Conservation (phyloP, 2,113 vertebrate genomes). For the Apus apus region DNA sequence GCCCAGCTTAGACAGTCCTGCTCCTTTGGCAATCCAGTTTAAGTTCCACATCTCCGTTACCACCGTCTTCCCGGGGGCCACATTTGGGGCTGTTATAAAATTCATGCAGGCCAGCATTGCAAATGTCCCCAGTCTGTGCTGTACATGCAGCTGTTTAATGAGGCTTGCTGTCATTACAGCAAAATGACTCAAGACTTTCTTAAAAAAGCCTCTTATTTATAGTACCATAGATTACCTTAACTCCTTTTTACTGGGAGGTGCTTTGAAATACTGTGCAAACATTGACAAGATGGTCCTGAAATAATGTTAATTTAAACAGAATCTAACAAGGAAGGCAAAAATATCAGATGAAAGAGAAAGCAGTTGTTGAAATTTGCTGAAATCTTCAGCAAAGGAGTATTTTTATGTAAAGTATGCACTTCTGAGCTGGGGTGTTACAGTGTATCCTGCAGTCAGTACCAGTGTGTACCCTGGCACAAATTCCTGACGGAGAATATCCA, state of each 20-base stretch:
- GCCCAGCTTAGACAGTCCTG: background rate
- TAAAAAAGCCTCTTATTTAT: slow-evolving; percentile 55
- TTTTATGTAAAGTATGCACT: background rate
- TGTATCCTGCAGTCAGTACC: background rate
- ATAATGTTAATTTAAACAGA: slow-evolving; percentile 9
- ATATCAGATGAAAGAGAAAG: background rate
- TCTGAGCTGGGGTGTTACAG: background rate
- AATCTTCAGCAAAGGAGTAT: background rate
- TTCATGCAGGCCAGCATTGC: background rate
- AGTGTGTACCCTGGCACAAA: background rate
- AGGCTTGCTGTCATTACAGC: slow-evolving; percentile 53
- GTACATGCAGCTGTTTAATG: slow-evolving; percentile 55
- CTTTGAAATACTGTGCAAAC: slow-evolving; percentile 37
- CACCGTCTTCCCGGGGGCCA: background rate
- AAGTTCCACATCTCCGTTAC: background rate
- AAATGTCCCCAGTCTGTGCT: background rate
- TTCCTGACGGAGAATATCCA: background rate
- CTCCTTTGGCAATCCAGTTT: background rate
- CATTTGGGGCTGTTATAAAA: background rate
- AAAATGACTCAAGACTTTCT: slow-evolving; percentile 42
- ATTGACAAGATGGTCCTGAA: background rate
- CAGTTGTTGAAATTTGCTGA: background rate
- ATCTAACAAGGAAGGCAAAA: background rate
- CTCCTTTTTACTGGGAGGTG: slow-evolving; percentile 22
- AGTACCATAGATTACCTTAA: slow-evolving; percentile 39